phyloP scores from a whole-genome alignment of 2,888 invertebrate species.

The Leptura quadrifasciata region DNA sequence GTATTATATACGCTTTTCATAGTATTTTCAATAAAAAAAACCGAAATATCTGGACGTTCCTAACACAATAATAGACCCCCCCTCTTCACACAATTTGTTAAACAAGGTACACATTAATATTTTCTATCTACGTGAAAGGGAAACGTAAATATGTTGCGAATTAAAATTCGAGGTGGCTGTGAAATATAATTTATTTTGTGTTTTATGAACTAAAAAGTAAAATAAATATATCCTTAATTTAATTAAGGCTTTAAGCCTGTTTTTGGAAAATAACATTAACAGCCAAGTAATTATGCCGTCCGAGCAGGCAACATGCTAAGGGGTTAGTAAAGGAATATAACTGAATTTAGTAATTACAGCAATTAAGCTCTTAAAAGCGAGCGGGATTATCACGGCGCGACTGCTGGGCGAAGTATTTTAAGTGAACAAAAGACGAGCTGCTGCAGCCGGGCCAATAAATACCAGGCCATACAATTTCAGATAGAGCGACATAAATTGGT shows the following conservation, averaged over 20 bases:
- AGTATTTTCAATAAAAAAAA: too few relatives aligned
- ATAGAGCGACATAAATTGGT: slow-evolving; percentile 59
- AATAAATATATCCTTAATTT: slow-evolving; percentile 14
- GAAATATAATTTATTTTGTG: neutral
- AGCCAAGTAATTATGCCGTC: slow-evolving; percentile 40
- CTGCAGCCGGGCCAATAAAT: slow-evolving; percentile 52
- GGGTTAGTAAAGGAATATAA: slow-evolving; percentile 44
- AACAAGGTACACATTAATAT: too few relatives aligned
- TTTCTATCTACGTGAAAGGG: too few relatives aligned
- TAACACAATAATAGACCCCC: too few relatives aligned
- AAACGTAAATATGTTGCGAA: too few relatives aligned
- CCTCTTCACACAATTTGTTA: too few relatives aligned
- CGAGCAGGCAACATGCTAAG: slow-evolving; percentile 28
- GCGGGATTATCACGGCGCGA: slow-evolving; percentile 40
- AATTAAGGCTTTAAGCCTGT: too few relatives aligned
- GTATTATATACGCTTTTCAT: too few relatives aligned
- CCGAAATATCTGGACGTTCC: too few relatives aligned
- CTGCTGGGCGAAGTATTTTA: slow-evolving; percentile 55
- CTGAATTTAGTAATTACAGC: slow-evolving; percentile 49
- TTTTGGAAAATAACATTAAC: slow-evolving; percentile 33
- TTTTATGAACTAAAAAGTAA: neutral
- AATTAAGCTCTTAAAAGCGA: slow-evolving; percentile 48
- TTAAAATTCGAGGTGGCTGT: neutral
- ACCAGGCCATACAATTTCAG: slow-evolving; percentile 52
- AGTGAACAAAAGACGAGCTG: slow-evolving; percentile 48